Evolutionary conservation across 2,888 invertebrate species (phyloP).

Genomic region (Plusia festucae): DNA sequence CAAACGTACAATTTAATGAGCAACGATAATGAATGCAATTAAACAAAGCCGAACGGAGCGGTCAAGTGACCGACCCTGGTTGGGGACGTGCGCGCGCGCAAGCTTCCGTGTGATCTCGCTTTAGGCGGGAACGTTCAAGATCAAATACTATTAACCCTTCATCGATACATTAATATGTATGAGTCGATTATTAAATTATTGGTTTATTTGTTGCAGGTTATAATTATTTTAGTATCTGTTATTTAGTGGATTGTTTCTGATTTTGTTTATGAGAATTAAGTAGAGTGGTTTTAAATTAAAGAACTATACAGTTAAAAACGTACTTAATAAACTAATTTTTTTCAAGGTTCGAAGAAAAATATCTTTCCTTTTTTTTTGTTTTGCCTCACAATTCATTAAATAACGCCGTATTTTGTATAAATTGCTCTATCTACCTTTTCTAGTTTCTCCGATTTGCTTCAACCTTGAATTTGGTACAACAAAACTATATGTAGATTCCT

Average conservation of each 20-base stretch:
- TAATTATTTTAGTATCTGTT: constrained; percentile 9
- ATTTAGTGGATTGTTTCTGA: background rate
- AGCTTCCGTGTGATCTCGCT: constrained; percentile 70
- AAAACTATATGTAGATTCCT: constrained; percentile 2
- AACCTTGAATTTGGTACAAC: background rate
- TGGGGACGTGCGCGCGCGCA: constrained; percentile 60
- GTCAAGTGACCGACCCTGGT: constrained; percentile 66
- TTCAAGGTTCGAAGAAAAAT: too few species aligned
- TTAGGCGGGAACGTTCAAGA: constrained; percentile 59
- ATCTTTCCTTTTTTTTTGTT: too few species aligned
- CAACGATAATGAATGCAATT: constrained; percentile 54
- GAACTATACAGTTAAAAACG: too few species aligned
- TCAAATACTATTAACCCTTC: constrained; percentile 65
- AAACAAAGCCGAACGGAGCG: constrained; percentile 59
- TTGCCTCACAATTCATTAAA: too few species aligned
- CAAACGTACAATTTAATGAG: constrained; percentile 44
- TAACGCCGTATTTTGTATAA: too few species aligned
- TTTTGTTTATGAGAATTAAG: too few species aligned
- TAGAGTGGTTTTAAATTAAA: too few species aligned
- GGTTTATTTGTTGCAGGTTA: constrained; percentile 22
- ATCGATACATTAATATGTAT: constrained; percentile 53
- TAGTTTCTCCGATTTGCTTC: background rate
- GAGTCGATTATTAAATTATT: constrained; percentile 22
- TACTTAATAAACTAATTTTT: too few species aligned
- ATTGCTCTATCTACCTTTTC: too few species aligned